These are phyloP conservation scores for Enteromius viviparus DNA, from an alignment of 2,797 vertebrate species.

Conservation along the genomic window DNA sequence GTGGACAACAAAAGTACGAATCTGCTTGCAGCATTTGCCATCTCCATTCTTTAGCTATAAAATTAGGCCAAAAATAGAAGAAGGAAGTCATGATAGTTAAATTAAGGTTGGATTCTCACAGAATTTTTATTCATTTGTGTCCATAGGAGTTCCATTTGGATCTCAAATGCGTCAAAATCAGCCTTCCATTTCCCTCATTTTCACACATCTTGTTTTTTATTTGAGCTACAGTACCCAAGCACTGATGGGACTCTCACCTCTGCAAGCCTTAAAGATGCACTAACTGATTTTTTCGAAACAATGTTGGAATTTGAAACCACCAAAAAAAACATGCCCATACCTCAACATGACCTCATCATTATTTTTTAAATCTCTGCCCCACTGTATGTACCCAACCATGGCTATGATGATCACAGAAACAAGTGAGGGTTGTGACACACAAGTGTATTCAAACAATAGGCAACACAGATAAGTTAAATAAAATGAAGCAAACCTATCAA, in stretches of 20 bases:
- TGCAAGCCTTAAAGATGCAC: neutral
- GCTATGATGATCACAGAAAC: too few species aligned
- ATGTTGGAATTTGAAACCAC: too few species aligned
- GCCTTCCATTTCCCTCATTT: neutral
- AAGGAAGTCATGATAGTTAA: neutral
- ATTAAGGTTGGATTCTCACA: neutral
- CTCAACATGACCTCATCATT: too few species aligned
- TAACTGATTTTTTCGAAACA: too few species aligned
- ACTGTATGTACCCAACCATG: too few species aligned
- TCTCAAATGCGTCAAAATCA: neutral
- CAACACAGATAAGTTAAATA: too few species aligned
- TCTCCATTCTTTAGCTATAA: neutral
- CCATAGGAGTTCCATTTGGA: neutral
- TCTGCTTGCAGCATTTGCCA: neutral
- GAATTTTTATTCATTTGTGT: neutral
- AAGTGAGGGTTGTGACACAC: too few species aligned
- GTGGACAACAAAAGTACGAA: neutral
- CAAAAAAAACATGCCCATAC: too few species aligned
- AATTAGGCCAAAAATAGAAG: neutral
- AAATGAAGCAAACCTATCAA: too few species aligned
- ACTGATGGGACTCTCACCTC: constrained; percentile 7
- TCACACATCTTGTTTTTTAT: neutral
- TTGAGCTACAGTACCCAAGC: neutral
- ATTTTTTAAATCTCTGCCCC: too few species aligned
- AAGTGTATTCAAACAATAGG: too few species aligned